These are phyloP conservation scores for Phaethon lepturus DNA, from an alignment of 2,113 vertebrate species.

Conservation along the genomic window DNA sequence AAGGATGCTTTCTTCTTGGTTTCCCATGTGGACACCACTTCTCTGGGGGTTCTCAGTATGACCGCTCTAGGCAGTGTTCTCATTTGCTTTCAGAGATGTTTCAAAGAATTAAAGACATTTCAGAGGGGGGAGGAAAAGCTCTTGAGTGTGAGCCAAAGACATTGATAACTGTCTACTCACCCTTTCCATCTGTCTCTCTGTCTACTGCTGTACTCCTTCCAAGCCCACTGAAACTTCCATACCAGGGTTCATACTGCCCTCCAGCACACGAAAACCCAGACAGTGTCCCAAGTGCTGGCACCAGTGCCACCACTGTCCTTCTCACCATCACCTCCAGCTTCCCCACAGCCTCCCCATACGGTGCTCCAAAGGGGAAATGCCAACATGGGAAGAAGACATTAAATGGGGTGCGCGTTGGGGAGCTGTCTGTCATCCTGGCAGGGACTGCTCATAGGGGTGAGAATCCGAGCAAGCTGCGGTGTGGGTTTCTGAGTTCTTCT, in stretches of 20 bases:
- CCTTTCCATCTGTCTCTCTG: constrained; percentile 47
- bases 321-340: neutral
- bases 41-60: neutral
- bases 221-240: neutral
- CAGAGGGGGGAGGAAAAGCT: neutral
- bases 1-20: constrained; percentile 3
- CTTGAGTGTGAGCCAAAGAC: constrained; percentile 18
- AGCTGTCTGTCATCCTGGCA: neutral
- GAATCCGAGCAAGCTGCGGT: neutral
- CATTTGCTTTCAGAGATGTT: neutral
- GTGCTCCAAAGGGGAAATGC: neutral
- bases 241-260: neutral
- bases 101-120: neutral
- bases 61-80: neutral
- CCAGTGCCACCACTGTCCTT: neutral
- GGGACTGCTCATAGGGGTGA: rapidly evolving
- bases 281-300: neutral
- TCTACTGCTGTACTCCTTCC: neutral
- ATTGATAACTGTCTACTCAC: constrained; percentile 17
- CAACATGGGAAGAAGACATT: rapidly evolving
- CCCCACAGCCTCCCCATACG: neutral
- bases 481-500: neutral
- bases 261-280: rapidly evolving
- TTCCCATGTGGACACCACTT: constrained; percentile 1
- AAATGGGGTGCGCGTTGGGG: rapidly evolving